Base-by-base conservation (phyloP, 2,888 invertebrate genomes). In the Timandra comae region DNA sequence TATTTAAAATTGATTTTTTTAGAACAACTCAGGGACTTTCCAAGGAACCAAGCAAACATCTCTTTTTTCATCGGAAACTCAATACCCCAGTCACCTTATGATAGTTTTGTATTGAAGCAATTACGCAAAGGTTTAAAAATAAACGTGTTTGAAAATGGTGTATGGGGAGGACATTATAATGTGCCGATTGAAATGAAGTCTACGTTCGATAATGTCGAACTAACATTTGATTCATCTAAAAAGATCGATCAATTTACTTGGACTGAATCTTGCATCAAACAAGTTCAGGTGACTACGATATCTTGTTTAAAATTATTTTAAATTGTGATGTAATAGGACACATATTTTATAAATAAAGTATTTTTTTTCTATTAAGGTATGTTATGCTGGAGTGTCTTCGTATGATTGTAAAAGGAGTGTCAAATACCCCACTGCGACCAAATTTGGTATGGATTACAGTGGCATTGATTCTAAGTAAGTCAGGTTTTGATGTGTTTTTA, bases 381-480 rank as follows among this genome's bases (percentile, higher is more conserved):
- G 4, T 7, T 40, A 27, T 30, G 10, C 39, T 12, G 30, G 35
- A 7, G 23, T 30, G 7, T 33, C 39, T 28, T 20, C 20, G 11
- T 7, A 11, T 8, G 13, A 16, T 27, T 7, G 20, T 12, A n/a
- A 31, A 23, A 21, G 26, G 30, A n/a, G n/a, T 35, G 21, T 6
- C 3, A 27, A 28, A 12, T 27, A 12, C n/a, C n/a, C 30, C 0
- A 7, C 7, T 1, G 3, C 3, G n/a, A 28, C 9, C 12, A 30
- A 12, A 9, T 37, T 32, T 29, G 43, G 39, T 23, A 39, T 33
- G 32, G 40, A 41, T 26, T 43, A 36, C 20, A 43, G 43, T 21
- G 43, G 43, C 1, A 10, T 35, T 9, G 32, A 40, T 19, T 8
- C 10, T 24, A 35, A 9, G 46, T 46, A 35, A 25, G 35, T n/a